Base-by-base conservation (phyloP, 2,888 invertebrate species). In the Diogma glabrata region DNA sequence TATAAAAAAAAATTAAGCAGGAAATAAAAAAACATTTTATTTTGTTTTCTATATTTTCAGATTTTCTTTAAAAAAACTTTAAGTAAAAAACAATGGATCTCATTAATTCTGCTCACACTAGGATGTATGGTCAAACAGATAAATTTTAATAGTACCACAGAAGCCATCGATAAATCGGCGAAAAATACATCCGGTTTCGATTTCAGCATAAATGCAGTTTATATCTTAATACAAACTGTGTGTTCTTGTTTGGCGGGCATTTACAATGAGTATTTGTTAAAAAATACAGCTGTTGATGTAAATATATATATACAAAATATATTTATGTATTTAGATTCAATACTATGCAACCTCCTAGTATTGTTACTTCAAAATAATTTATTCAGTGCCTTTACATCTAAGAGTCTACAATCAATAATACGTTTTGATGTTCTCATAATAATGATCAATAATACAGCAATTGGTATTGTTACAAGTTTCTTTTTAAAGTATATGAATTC, bases 231-330 rank as follows among this genome's bases (percentile, higher is more conserved):
- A 17, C 85, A 94, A 77, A 86, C 88, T 48, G 78, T 92, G 56
- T 93, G 88, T 64, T 95, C 95, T 0, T 95, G 94, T 60, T 71
- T 93, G 54, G 95, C 95, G 1, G 95, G 95, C 6, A 95, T 95
- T 3, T 96, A 94, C 68, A 95, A 94, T 66, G 95, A 96, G 66
- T 92, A 89, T 69, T 73, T 96, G 50, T 72, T 96, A 4, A 95
- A 95, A 72, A 84, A 84, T 23, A 80, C 83, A 60, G 90, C 90
- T 16, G 79, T 82, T 3, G 81, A 85, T 57, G 84, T 92, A 0
- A 87, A 92, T 64, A 87, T 95, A 61, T 91, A 89, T 70, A 72
- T 94, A 57, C 95, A 95, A 70, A 96, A 95, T 67, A 81, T 92
- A 7, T 95, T 91, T 62, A 93, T 95, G 91, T 95, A 95, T 67